These are phyloP conservation scores for Monochamus alternatus DNA, from an alignment of 2,888 invertebrate genomes.

Conservation along the genomic window DNA sequence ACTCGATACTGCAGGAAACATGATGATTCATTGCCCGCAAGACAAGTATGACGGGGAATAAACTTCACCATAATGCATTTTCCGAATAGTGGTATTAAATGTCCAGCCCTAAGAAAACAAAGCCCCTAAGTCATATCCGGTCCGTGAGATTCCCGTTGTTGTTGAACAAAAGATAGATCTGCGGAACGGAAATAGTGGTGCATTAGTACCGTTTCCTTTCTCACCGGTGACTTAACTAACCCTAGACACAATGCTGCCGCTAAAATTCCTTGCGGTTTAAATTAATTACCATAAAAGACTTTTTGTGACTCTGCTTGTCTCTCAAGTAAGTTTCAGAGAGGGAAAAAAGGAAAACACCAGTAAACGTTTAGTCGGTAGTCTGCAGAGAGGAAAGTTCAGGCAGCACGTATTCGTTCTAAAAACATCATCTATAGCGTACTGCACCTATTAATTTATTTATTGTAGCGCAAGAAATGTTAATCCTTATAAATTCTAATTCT, in stretches of 20 bases:
- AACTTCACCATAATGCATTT: constrained; percentile 27
- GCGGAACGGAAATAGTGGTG: constrained; percentile 62
- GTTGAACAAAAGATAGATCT: constrained; percentile 61
- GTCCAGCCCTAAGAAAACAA: constrained; percentile 56
- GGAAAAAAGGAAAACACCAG: not conserved
- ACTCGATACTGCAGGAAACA: not conserved
- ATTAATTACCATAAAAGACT: constrained; percentile 45
- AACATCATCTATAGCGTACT: too few relatives aligned
- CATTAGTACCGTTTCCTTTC: constrained; percentile 63
- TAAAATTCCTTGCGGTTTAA: constrained; percentile 30
- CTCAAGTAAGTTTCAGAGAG: constrained; percentile 1
- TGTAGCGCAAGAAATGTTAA: too few relatives aligned
- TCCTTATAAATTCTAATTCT: too few relatives aligned
- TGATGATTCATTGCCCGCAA: not conserved
- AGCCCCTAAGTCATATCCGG: constrained; percentile 62
- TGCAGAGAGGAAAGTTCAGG: too few relatives aligned
- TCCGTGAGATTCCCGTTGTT: constrained; percentile 55
- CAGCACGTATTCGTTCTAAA: too few relatives aligned
- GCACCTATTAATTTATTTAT: too few relatives aligned
- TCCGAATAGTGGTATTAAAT: constrained; percentile 29
- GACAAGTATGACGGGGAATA: constrained; percentile 7
- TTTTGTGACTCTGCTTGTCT: constrained; percentile 29
- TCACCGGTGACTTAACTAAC: constrained; percentile 59
- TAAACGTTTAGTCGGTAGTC: too few relatives aligned
- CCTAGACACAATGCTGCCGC: constrained; percentile 44